Evolutionary conservation across 2,113 vertebrate species (phyloP).

Genomic region (Ailurus styani): DNA sequence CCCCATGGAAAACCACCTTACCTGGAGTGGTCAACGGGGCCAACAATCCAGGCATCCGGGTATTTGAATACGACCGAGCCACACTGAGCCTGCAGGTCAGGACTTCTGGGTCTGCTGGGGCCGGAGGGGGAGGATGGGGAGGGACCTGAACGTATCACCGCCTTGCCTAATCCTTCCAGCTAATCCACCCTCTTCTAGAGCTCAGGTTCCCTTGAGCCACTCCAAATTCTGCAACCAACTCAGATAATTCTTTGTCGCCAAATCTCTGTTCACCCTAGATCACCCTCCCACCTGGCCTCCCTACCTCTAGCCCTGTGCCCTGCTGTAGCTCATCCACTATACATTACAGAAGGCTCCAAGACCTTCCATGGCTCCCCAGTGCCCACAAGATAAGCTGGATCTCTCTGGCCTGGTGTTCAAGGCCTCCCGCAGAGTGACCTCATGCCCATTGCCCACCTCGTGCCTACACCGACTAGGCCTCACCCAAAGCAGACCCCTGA

Average conservation of each 20-base stretch:
- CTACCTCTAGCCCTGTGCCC: background rate
- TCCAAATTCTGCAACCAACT: background rate
- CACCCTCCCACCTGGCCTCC: background rate
- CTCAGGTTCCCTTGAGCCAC: background rate
- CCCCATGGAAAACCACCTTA: conserved; percentile 95
- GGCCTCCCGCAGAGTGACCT: background rate
- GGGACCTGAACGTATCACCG: rapidly evolving
- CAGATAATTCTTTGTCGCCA: background rate
- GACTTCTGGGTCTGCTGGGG: background rate
- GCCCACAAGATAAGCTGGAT: background rate
- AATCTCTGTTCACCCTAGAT: background rate
- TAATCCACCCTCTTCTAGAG: background rate
- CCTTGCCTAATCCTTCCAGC: background rate
- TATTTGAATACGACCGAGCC: conserved; percentile 87
- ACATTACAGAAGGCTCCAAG: background rate
- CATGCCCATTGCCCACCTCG: background rate
- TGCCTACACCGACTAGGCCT: background rate
- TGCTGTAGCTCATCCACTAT: background rate
- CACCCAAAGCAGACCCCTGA: background rate
- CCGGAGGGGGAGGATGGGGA: background rate
- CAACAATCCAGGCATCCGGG: conserved; percentile 95
- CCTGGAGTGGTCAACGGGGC: conserved; percentile 92
- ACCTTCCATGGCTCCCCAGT: background rate
- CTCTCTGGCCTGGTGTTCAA: background rate
- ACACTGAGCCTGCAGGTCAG: conserved; percentile 90